phyloP scores from a whole-genome alignment of 2,113 vertebrate genomes.

The Otolemur garnettii region DNA sequence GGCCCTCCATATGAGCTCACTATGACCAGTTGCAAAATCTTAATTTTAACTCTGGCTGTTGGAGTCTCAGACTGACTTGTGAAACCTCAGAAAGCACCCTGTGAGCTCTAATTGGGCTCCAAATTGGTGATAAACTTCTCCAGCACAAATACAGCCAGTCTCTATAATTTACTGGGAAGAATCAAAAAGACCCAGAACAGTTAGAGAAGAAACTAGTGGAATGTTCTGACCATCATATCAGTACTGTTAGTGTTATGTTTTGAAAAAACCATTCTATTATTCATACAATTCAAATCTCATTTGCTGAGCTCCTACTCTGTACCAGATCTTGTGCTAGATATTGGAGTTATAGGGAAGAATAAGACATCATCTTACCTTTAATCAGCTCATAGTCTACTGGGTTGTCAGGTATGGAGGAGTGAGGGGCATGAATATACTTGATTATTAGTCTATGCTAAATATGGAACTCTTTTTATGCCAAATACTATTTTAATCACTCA shows the following conservation, averaged over 20 bases:
- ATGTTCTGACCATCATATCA: not conserved
- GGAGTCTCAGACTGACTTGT: not conserved
- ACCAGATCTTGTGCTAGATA: not conserved
- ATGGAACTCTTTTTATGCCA: not conserved
- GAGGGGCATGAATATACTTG: not conserved
- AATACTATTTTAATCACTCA: not conserved
- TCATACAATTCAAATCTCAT: not conserved
- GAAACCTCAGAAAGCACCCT: not conserved
- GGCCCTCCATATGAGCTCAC: not conserved
- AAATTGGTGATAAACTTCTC: not conserved
- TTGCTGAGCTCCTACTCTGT: conserved; percentile 9
- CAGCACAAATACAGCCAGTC: not conserved
- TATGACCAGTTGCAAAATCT: not conserved
- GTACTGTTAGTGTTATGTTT: not conserved
- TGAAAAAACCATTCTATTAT: not conserved
- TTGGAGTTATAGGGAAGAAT: not conserved
- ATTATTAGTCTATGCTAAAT: not conserved
- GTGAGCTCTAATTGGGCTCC: not conserved
- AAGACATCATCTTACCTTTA: not conserved
- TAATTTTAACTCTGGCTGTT: not conserved
- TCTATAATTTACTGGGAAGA: not conserved
- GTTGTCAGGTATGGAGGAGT: not conserved
- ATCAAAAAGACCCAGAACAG: not conserved
- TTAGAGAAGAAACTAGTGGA: not conserved
- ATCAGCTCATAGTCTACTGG: not conserved